Base-by-base conservation (phyloP, 2,888 invertebrate species). In the Idaea dimidiata region DNA sequence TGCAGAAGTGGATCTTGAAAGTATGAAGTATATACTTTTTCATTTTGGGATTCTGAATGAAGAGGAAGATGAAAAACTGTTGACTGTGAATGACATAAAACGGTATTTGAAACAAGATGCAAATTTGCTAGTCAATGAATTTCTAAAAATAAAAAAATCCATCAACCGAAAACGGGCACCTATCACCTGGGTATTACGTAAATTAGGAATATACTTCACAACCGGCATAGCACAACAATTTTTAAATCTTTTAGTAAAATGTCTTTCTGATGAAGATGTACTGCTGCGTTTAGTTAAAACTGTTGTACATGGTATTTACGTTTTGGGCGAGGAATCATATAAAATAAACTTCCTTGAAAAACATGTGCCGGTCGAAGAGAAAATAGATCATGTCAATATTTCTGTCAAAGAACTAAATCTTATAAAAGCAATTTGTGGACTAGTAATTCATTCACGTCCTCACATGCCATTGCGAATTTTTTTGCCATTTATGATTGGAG, bases 121-220 rank as follows among this genome's bases (percentile, higher is more conserved):
- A 16, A 64, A 63, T 57, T 54, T 67, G 24, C 63, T 72, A 7
- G 59, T 70, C 16, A 72, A 71, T 10, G 60, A 69, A 58, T 57
- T 77, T 6, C 57, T 62, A 6, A 16, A 62, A 61, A 55, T 76
- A 24, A 70, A 71, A 60, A 14, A 68, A 8, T 58, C 70, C 63
- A 17, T 61, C 54, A 33, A 65, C 8, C 31, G 32, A 6, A 17
- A 17, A 0, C 3, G 31, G 32, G 65, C 73, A 43, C 68, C 68
- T 54, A 62, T 83, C 0, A 79, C 73, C 53, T 64, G 54, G 3
- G 68, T 87, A 1, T 63, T 84, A 16, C 79, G 71, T 58, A 86
- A 84, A 70, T 59, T 88, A 5, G 82, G 72, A 73, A 72, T 81
- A 59, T 88, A 86, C 66, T 88, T 85, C 68, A 62, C 74, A 8